phyloP scores from a whole-genome alignment of 2,113 vertebrate genomes.

The Labeo rohita region DNA sequence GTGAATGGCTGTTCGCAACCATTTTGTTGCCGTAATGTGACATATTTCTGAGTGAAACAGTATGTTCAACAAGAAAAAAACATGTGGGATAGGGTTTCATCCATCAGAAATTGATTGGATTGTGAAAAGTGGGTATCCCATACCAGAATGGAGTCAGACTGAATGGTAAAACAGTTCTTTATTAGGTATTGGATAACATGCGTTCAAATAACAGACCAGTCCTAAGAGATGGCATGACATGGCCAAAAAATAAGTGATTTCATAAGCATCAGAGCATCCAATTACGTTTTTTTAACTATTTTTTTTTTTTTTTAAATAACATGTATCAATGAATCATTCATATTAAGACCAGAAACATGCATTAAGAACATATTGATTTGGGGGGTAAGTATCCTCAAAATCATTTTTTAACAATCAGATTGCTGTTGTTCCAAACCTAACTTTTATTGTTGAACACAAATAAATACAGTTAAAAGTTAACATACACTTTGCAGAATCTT shows the following conservation, averaged over 20 bases:
- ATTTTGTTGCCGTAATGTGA: not conserved
- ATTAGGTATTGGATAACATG: not conserved
- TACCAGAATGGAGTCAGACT: not conserved
- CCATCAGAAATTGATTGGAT: not conserved
- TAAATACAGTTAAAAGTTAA: not conserved
- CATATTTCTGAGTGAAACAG: not conserved
- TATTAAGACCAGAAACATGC: not conserved
- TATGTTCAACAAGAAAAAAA: not conserved
- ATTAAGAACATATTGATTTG: not conserved
- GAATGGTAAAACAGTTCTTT: not conserved
- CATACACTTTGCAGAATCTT: no score
- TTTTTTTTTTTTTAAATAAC: not conserved
- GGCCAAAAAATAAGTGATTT: not conserved
- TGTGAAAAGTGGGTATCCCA: not conserved
- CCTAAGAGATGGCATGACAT: no score
- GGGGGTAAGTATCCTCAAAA: not conserved
- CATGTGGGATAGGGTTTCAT: not conserved
- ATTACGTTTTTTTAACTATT: not conserved
- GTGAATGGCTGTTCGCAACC: not conserved
- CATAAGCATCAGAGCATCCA: not conserved
- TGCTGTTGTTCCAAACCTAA: not conserved
- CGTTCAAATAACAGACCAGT: not conserved
- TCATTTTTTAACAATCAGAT: not conserved
- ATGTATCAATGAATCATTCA: not conserved
- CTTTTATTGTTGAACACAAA: not conserved